Conservation (phyloP, 2,113 vertebrate species). For the Callithrix jacchus region DNA sequence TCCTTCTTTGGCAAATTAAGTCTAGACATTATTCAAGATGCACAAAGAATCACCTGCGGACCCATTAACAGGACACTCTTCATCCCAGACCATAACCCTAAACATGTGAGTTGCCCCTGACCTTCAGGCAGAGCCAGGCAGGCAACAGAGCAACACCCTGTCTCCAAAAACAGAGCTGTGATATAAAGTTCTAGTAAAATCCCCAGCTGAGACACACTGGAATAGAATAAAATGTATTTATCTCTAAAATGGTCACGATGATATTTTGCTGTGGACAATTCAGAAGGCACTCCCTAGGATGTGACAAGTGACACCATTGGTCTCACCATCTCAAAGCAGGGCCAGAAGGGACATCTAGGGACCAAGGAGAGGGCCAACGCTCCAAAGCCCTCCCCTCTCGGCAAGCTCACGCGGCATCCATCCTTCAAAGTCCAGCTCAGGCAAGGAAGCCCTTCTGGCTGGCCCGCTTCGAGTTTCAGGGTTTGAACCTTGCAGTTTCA, state of each 20-base stretch:
- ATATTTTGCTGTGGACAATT: not conserved
- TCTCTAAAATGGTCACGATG: too few species aligned
- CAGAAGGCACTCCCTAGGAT: not conserved
- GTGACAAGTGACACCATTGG: not conserved
- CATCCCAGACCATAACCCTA: not conserved
- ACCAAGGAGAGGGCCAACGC: not conserved
- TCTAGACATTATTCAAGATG: not conserved
- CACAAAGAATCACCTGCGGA: not conserved
- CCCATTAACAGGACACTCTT: not conserved
- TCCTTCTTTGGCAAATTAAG: not conserved
- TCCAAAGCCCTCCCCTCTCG: rapidly evolving
- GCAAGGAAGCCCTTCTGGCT: too few species aligned
- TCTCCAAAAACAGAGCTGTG: not conserved
- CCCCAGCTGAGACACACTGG: not conserved
- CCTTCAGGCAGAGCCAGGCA: not conserved
- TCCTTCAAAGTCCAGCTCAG: not conserved
- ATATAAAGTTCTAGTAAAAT: not conserved
- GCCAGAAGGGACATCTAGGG: not conserved
- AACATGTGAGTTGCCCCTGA: not conserved
- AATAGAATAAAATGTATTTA: not conserved
- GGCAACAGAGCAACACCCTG: too few species aligned
- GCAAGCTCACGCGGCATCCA: not conserved
- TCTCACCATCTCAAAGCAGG: not conserved
- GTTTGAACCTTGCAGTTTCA: not conserved
- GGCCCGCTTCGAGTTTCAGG: not conserved